A percentile compares a stretch with the other conserved stretches of the same genome.
phyloP scores from a whole-genome alignment of 2,888 invertebrate genomes.

The Agonopterix arenella region DNA sequence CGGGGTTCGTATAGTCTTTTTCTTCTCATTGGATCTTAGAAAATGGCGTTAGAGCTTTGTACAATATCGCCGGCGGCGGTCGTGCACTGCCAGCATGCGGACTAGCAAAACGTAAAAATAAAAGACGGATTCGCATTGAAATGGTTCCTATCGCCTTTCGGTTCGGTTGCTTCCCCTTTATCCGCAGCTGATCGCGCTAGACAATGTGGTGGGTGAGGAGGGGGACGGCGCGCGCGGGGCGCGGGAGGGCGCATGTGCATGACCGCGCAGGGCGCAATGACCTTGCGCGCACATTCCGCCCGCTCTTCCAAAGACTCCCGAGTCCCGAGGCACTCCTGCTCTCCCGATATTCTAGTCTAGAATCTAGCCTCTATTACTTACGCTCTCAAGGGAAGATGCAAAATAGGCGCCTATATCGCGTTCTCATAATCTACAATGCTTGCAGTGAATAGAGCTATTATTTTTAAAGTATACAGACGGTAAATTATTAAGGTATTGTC shows the following conservation, averaged over 20 bases:
- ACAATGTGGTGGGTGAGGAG: conserved; percentile 58
- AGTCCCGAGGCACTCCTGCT: conserved; percentile 18
- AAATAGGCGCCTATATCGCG: conserved; percentile 19
- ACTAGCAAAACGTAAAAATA: conserved; percentile 45
- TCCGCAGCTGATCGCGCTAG: conserved; percentile 68
- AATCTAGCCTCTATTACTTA: neutral
- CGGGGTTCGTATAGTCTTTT: conserved; percentile 41
- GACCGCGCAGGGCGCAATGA: conserved; percentile 77
- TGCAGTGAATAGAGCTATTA: conserved; percentile 28
- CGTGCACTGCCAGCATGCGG: conserved; percentile 36
- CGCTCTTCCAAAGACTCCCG: conserved; percentile 54
- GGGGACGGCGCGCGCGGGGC: conserved; percentile 24
- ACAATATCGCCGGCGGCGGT: conserved; percentile 56
- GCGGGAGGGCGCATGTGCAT: conserved; percentile 51
- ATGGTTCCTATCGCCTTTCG: conserved; percentile 60
- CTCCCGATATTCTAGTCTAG: conserved; percentile 7
- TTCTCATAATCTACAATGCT: conserved; percentile 26
- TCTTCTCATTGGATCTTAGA: conserved; percentile 44
- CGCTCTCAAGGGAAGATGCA: conserved; percentile 12
- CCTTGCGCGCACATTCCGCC: conserved; percentile 72
- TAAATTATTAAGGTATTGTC: neutral
- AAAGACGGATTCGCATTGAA: conserved; percentile 63
- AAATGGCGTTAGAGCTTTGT: conserved; percentile 58
- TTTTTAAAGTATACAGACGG: conserved; percentile 10
- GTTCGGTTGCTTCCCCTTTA: conserved; percentile 63